Evolutionary conservation across 2,888 invertebrate genomes (phyloP), one percentile per base, ranked within the genome.

Genomic region (Campopleginae sp.): DNA sequence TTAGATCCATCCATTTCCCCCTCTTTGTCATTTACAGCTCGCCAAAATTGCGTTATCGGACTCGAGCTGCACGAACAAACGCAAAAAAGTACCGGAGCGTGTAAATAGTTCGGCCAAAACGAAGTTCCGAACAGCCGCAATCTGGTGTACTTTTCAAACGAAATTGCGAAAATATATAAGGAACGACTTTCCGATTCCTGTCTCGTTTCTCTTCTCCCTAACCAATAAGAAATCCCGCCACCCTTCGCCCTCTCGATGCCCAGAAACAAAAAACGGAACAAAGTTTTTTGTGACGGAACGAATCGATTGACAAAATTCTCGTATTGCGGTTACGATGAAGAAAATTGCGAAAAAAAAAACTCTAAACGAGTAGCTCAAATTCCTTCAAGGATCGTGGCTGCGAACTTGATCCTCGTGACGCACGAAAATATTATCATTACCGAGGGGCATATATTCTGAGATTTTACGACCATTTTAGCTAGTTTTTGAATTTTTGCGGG

Each of bases 21-120:
- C 31, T 48, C 80, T 84, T 86, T 87, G 80, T 87, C 82, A 82
- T 86, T 84, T 82, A 84, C 82, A 87, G 72, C 76, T 71, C 44
- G 44, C 65, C 46, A 54, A 84, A 86, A 84, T 84, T 78, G 77
- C 68, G 84, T 84, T 84, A 81, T 76, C 84, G 72, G 48, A 23
- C 38, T 4, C 38, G 7, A 61, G 76, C 72, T 31, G 58, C 80
- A 84, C 72, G 74, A 61, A 78, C 61, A 68, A 68, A 80, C 75
- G 42, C 61, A 70, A 80, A 80, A 82, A 48, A 82, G 42, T 27
- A 65, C 31, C 61, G 27, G 58, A 51, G 76, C 61, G 68, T 66
- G 75, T 31, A 48, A 61, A 82, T 46, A 54, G 61, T 44, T 68
- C 31, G 80, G 70, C 54, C 12, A 44, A 71, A 63, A 54, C 17